Conservation (phyloP, 2,113 vertebrate genomes). For the Edolisoma coerulescens region DNA sequence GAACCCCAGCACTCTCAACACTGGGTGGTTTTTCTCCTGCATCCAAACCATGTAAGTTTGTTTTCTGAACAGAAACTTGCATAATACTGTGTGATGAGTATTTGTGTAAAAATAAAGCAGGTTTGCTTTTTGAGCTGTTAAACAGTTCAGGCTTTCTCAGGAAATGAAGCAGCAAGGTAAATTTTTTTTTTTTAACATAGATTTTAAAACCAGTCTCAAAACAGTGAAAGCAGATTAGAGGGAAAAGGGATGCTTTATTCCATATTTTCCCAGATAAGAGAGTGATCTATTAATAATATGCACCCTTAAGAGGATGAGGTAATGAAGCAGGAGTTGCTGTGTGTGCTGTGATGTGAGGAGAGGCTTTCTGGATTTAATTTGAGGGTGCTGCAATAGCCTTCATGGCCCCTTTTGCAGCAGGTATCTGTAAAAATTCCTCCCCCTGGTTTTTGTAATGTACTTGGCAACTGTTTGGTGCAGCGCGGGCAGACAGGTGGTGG, state of each 20-base stretch:
- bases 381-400: accelerated
- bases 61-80: background rate
- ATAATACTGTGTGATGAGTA: background rate
- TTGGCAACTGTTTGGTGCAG: background rate
- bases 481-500: background rate
- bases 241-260: background rate
- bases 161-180: background rate
- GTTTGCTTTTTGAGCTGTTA: background rate
- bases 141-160: background rate
- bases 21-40: conserved; percentile 95
- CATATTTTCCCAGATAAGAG: background rate
- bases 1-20: conserved; percentile 90
- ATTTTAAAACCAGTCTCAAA: background rate
- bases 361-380: background rate
- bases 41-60: conserved; percentile 87
- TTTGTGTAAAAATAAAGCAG: background rate
- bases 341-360: background rate
- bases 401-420: background rate
- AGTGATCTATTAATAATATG: accelerated
- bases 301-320: background rate
- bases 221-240: background rate
- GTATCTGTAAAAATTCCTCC: background rate
- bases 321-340: background rate
- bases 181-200: background rate
- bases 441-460: background rate